Conservation (phyloP, 2,888 invertebrate species). For the Timema podura region DNA sequence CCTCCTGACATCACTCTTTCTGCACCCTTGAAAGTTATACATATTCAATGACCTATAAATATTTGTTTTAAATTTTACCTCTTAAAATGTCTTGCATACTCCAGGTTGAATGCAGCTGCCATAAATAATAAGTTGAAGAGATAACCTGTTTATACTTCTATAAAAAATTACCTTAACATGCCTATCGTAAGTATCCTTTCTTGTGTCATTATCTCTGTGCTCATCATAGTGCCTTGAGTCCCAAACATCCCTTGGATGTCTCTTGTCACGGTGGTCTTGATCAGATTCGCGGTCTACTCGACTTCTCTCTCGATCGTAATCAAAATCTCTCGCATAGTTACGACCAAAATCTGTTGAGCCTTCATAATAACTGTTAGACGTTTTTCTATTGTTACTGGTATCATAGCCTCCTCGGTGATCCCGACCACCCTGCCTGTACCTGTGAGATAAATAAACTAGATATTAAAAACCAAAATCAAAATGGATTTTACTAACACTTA, state of each 20-base stretch:
- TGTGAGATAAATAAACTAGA: not conserved
- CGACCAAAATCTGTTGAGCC: conserved; percentile 40
- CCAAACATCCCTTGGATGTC: conserved; percentile 26
- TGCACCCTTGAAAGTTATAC: too few species aligned
- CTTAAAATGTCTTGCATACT: too few species aligned
- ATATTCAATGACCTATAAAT: too few species aligned
- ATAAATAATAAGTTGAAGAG: too few species aligned
- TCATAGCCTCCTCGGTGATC: conserved; percentile 11
- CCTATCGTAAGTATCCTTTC: conserved; percentile 26
- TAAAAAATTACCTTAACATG: conserved; percentile 25
- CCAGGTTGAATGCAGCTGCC: too few species aligned
- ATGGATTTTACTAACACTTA: too few species aligned
- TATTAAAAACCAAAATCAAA: too few species aligned
- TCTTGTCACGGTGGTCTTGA: conserved; percentile 32
- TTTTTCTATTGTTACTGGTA: conserved; percentile 16
- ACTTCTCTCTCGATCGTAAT: conserved; percentile 33
- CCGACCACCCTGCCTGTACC: conserved; percentile 21
- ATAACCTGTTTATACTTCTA: too few species aligned
- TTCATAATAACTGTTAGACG: conserved; percentile 25
- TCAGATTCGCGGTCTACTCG: conserved; percentile 24
- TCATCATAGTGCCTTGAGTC: conserved; percentile 22
- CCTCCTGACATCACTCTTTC: too few species aligned
- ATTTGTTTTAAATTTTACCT: too few species aligned
- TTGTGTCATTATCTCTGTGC: conserved; percentile 22
- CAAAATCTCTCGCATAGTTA: conserved; percentile 43